Conservation (phyloP, 2,113 vertebrate genomes). For the Trematomus loennbergii region DNA sequence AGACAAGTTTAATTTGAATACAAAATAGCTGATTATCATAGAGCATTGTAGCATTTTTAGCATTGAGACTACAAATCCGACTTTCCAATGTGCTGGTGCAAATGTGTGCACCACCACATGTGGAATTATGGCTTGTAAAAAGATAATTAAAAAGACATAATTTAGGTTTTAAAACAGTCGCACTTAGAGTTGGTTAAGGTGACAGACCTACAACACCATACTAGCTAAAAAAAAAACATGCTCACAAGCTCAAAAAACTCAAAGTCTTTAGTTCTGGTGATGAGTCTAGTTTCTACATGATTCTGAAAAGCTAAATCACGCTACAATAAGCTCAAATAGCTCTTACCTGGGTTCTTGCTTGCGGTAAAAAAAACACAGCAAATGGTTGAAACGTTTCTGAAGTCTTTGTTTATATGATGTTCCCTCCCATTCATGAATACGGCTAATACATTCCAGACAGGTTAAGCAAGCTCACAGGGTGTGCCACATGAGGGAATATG, state of each 20-base stretch:
- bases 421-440: not conserved
- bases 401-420: not conserved
- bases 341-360: conserved; percentile 32
- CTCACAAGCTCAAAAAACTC: not conserved
- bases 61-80: not conserved
- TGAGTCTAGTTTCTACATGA: not conserved
- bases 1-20: not conserved
- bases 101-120: too few relatives aligned
- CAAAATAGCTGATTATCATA: not conserved
- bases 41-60: not conserved
- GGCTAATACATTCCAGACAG: conserved; percentile 36
- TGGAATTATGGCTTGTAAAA: too few relatives aligned
- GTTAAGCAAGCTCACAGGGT: conserved; percentile 34
- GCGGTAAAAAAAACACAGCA: not conserved
- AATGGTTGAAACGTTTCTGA: not conserved
- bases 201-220: not conserved
- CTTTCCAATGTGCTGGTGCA: not conserved
- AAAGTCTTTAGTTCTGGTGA: not conserved
- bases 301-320: not conserved
- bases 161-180: not conserved
- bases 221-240: not conserved
- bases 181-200: not conserved
- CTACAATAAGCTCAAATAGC: not conserved
- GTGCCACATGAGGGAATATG: conserved; percentile 3
- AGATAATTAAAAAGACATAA: not conserved